Conservation (phyloP, 2,113 vertebrate genomes). For the Mus pahari region DNA sequence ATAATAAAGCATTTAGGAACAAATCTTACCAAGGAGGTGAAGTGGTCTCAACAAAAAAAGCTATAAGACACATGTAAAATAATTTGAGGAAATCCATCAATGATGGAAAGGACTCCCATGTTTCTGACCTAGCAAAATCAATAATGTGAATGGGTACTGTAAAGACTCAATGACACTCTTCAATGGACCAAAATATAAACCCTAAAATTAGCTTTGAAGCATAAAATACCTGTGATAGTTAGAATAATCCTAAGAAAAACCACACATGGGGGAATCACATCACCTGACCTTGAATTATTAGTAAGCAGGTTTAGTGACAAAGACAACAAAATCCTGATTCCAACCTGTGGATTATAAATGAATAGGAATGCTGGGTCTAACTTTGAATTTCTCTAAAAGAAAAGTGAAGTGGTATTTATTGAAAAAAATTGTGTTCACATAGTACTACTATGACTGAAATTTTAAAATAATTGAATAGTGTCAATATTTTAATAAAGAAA, state of each 20-base stretch:
- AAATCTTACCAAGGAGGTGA: neutral
- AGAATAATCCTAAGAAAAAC: neutral
- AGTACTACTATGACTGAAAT: neutral
- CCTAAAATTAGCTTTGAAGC: neutral
- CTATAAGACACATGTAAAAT: neutral
- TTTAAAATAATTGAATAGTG: neutral
- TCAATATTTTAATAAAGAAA: neutral
- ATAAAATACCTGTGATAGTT: neutral
- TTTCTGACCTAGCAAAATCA: neutral
- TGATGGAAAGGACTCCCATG: neutral
- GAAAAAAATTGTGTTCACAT: neutral
- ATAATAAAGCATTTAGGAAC: neutral
- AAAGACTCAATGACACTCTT: neutral
- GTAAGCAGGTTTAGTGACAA: neutral
- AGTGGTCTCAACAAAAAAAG: neutral
- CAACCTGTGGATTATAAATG: neutral
- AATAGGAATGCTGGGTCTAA: neutral
- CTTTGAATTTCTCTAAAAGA: neutral
- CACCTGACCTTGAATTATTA: neutral
- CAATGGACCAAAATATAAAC: neutral
- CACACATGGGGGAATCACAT: neutral
- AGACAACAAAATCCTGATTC: neutral
- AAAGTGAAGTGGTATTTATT: neutral
- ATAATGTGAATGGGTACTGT: neutral
- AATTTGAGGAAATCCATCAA: neutral